Conservation (phyloP, 2,888 invertebrate genomes). For the Chorisops tibialis region DNA sequence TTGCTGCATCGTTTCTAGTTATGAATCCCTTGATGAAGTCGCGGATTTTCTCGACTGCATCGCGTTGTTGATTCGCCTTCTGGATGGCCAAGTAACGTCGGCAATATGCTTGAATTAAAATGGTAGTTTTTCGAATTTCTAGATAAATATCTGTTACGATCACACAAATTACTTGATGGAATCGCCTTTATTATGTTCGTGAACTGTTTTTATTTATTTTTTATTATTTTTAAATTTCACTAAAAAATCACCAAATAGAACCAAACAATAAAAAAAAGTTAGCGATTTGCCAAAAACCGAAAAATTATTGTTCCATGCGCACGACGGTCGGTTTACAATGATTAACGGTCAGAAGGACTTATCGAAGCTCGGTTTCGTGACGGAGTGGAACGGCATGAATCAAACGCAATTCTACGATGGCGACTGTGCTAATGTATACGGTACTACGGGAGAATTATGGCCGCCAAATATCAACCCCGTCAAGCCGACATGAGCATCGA, state of each 20-base stretch:
- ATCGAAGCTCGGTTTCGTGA: constrained; percentile 63
- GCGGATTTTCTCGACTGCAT: constrained; percentile 70
- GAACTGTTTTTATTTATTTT: no score
- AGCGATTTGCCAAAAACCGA: no score
- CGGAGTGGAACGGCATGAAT: constrained; percentile 65
- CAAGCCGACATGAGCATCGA: no score
- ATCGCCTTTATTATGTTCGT: no score
- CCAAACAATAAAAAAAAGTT: no score
- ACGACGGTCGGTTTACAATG: constrained; percentile 76
- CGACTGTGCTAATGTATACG: constrained; percentile 66
- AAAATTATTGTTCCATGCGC: no score
- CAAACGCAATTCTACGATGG: constrained; percentile 57
- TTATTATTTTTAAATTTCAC: no score
- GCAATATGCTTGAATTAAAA: constrained; percentile 73
- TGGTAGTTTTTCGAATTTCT: constrained; percentile 62
- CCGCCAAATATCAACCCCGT: constrained; percentile 59
- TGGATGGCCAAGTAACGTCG: constrained; percentile 70
- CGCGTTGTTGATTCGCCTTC: constrained; percentile 62
- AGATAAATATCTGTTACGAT: constrained; percentile 66
- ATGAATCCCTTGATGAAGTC: constrained; percentile 80
- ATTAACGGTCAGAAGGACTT: constrained; percentile 68
- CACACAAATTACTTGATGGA: no score
- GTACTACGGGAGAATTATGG: constrained; percentile 78
- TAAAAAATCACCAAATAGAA: no score
- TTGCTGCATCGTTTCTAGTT: constrained; percentile 76